These are phyloP conservation scores for Drosophila saltans DNA, from an alignment of 1,140 invertebrate species.

Conservation along the genomic window DNA sequence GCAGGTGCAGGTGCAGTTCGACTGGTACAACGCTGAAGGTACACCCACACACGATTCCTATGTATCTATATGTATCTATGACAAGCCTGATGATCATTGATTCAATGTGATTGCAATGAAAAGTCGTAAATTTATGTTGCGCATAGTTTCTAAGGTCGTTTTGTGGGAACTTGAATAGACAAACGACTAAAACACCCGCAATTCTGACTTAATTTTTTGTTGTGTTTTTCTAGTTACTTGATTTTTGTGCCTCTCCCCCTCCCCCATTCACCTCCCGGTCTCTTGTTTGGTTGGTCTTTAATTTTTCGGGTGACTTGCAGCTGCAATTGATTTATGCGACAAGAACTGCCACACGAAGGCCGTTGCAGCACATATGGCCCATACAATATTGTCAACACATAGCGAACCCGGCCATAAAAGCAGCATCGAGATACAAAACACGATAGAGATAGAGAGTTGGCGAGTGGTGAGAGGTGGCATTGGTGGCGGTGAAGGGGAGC, in stretches of 20 bases:
- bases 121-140: constrained; percentile 62
- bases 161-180: constrained; percentile 47
- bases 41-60: constrained; percentile 63
- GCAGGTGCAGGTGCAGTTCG: constrained; percentile 55
- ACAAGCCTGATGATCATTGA: constrained; percentile 42
- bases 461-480: neutral
- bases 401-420: constrained; percentile 51
- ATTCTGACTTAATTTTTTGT: constrained; percentile 44
- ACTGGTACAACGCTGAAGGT: constrained; percentile 10
- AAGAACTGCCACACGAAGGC: constrained; percentile 63
- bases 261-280: too few species aligned
- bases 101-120: constrained; percentile 61
- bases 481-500: neutral
- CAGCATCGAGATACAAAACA: constrained; percentile 57
- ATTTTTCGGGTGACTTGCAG: constrained; percentile 48
- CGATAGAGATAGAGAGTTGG: constrained; percentile 32
- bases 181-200: constrained; percentile 64
- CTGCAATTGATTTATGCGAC: constrained; percentile 73
- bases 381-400: constrained; percentile 75
- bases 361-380: constrained; percentile 74
- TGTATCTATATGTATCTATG: neutral
- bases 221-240: constrained; percentile 22
- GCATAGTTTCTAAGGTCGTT: constrained; percentile 77
- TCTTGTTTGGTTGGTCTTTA: constrained; percentile 13
- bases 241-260: constrained; percentile 3